Percentiles rank a stretch among this genome's conserved stretches.
Evolutionary conservation across 2,888 invertebrate genomes (phyloP).

Genomic region (Xanthia togata): DNA sequence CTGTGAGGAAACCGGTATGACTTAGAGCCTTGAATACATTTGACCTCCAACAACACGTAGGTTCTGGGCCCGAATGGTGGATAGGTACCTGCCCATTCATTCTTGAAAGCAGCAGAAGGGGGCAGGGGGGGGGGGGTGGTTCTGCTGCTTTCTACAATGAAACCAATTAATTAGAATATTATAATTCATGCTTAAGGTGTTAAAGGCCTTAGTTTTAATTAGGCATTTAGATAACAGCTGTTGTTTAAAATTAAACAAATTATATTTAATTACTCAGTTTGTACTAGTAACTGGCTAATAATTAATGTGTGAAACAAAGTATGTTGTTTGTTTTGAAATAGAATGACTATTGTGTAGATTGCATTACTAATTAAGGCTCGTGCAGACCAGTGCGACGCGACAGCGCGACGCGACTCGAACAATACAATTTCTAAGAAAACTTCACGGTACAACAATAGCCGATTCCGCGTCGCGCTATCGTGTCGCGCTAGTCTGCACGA

Average conservation of each 20-base stretch:
- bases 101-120: too few species aligned
- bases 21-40: background rate
- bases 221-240: background rate
- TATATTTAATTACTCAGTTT: conserved; percentile 1
- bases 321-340: conserved; percentile 25
- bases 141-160: too few species aligned
- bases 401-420: too few species aligned
- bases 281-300: conserved; percentile 11
- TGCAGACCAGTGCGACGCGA: too few species aligned
- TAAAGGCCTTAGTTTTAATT: conserved; percentile 12
- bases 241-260: conserved; percentile 13
- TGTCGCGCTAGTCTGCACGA: too few species aligned
- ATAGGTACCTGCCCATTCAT: too few species aligned
- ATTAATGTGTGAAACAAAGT: conserved; percentile 14
- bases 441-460: too few species aligned
- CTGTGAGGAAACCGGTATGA: background rate
- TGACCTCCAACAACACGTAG: too few species aligned
- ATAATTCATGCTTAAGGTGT: background rate
- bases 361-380: conserved; percentile 13
- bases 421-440: too few species aligned
- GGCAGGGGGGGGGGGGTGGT: rapidly evolving
- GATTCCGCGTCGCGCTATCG: too few species aligned
- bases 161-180: background rate
- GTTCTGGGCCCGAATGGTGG: background rate
- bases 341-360: conserved; percentile 12